phyloP scores from a whole-genome alignment of 2,888 invertebrate species.

The Elmis aenea region DNA sequence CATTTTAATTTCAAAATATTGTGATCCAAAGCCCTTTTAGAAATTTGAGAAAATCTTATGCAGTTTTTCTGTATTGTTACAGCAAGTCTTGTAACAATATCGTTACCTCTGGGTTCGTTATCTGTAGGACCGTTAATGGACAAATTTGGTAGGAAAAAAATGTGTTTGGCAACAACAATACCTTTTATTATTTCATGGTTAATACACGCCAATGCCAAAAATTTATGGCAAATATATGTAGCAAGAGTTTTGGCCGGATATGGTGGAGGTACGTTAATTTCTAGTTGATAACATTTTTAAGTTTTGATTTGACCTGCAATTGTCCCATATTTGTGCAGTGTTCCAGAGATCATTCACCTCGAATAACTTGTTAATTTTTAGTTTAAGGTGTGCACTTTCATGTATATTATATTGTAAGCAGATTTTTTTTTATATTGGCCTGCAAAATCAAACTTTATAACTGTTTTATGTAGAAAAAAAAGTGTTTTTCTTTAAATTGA shows the following conservation, averaged over 20 bases:
- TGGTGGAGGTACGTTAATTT: conserved; percentile 43
- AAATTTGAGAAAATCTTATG: too few relatives aligned
- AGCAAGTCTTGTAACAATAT: conserved; percentile 55
- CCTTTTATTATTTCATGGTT: conserved; percentile 51
- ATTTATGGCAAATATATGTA: conserved; percentile 47
- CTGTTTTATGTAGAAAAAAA: too few relatives aligned
- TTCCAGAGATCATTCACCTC: too few relatives aligned
- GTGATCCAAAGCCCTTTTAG: too few relatives aligned
- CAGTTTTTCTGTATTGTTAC: too few relatives aligned
- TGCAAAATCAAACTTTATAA: too few relatives aligned
- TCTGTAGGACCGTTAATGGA: conserved; percentile 55
- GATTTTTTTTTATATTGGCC: too few relatives aligned
- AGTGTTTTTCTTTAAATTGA: too few relatives aligned
- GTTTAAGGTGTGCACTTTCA: too few relatives aligned
- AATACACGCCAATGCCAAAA: conserved; percentile 44
- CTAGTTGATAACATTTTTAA: conserved; percentile 14
- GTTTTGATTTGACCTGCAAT: neutral
- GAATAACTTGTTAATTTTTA: too few relatives aligned
- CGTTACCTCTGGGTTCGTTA: conserved; percentile 52
- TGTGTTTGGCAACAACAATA: conserved; percentile 46
- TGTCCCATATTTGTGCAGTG: neutral
- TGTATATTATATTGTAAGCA: too few relatives aligned
- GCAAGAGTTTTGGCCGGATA: conserved; percentile 53
- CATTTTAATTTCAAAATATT: too few relatives aligned
- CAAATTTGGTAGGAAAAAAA: conserved; percentile 49